phyloP scores from a whole-genome alignment of 1,140 invertebrate genomes.

The Glomeris maerens region DNA sequence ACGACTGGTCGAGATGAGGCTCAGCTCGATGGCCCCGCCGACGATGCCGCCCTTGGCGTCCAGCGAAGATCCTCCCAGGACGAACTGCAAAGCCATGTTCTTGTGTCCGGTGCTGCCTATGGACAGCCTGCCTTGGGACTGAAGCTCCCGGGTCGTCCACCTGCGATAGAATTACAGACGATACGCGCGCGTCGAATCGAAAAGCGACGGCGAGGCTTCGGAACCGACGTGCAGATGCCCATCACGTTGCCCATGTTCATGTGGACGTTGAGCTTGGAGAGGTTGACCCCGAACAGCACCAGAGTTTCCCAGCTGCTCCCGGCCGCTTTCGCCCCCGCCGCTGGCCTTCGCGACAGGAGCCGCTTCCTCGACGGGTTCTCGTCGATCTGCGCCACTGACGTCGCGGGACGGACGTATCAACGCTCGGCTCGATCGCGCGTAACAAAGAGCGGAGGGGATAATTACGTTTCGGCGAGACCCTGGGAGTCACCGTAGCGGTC shows the following conservation, averaged over 20 bases:
- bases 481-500: background rate
- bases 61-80: slow-evolving; percentile 72
- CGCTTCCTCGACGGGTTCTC: background rate
- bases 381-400: no score
- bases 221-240: slow-evolving; percentile 74
- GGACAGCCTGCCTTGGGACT: slow-evolving; percentile 74
- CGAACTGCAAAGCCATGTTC: slow-evolving; percentile 77
- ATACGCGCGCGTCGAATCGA: background rate
- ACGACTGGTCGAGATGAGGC: slow-evolving; percentile 73
- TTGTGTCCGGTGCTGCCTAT: slow-evolving; percentile 89
- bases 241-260: slow-evolving; percentile 99
- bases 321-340: background rate
- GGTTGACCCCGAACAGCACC: slow-evolving; percentile 88
- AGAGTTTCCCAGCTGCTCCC: slow-evolving; percentile 69
- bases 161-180: slow-evolving; percentile 30
- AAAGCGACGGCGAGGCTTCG: slow-evolving; percentile 6
- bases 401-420: no score
- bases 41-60: slow-evolving; percentile 94
- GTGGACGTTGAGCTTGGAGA: slow-evolving; percentile 84
- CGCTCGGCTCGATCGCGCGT: no score
- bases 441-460: slow-evolving; percentile 1
- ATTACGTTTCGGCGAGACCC: slow-evolving; percentile 1
- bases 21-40: slow-evolving; percentile 81
- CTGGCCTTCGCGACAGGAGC: no score
- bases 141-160: slow-evolving; percentile 81